These are phyloP conservation scores for Drosophila nikananu DNA, from an alignment of 1,140 invertebrate species.

Conservation along the genomic window DNA sequence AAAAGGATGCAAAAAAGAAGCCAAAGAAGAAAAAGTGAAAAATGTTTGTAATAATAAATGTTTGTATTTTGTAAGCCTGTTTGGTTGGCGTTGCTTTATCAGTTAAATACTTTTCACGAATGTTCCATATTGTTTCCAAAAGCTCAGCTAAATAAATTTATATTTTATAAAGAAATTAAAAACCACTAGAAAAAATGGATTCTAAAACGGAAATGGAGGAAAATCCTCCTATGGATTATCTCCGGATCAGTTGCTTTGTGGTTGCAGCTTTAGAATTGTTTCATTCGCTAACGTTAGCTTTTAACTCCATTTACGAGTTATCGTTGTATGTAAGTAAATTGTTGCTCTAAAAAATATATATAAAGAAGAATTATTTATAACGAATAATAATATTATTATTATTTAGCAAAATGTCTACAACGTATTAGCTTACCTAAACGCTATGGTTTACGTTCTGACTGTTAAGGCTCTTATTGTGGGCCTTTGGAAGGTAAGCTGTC, in stretches of 20 bases:
- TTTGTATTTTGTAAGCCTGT: too few species aligned
- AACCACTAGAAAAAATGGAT: not conserved
- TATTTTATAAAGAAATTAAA: not conserved
- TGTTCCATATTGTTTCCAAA: not conserved
- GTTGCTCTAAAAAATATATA: too few species aligned
- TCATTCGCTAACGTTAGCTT: constrained; percentile 44
- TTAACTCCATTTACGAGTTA: constrained; percentile 11
- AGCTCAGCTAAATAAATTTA: constrained; percentile 10
- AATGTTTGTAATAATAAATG: not conserved
- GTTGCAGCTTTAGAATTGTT: constrained; percentile 45
- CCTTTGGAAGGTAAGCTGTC: constrained; percentile 31
- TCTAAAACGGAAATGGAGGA: too few species aligned
- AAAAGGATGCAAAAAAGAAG: constrained; percentile 17
- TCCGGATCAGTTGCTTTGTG: constrained; percentile 26
- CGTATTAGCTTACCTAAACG: constrained; percentile 14
- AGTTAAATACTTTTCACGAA: not conserved
- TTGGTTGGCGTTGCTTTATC: constrained; percentile 18
- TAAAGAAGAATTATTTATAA: too few species aligned
- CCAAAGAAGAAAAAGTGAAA: constrained; percentile 28
- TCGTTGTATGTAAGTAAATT: not conserved
- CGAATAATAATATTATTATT: too few species aligned
- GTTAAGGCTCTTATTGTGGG: constrained; percentile 39
- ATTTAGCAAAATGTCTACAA: constrained; percentile 29
- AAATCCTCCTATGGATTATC: not conserved
- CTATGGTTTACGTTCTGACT: constrained; percentile 42